Evolutionary conservation across 64 coral and sea anemone genomes (phyloP), one percentile per base, ranked within the genome.

Genomic region (Astreopora myriophthalma): DNA sequence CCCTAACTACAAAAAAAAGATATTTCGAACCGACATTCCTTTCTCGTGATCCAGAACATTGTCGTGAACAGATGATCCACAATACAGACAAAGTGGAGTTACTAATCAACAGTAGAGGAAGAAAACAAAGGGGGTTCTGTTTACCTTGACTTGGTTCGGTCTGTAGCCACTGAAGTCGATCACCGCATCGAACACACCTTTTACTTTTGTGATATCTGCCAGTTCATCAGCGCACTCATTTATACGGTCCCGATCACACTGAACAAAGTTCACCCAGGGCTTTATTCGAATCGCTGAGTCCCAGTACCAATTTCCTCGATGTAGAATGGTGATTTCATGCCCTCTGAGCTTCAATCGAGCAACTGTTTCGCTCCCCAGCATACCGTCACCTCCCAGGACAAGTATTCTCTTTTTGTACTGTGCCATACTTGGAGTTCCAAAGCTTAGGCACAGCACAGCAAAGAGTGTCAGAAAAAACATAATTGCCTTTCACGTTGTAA

Each of bases 321-420:
- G 85, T 12, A 91, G 27, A 76, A 86, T 58, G 6, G 93, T 91
- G 34, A 95, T 74, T 13, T 95, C 73, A 11, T 70, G 64, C 49
- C 88, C 91, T 22, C 86, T 79, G 12, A 94, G 76, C 71, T 96
- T 79, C 65, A 99, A 74, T 1, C 58, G 57, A 8, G 49, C 57
- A 22, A 95, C 94, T 32, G 93, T 85, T 64, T 93, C 97, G 6
- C 97, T 94, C 25, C 97, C 97, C 1, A 99, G 80, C 76, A 99
- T 96, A 0, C 97, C 97, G 46, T 99, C 95, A 32, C 97, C 97
- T 69, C 97, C 97, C 63, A 99, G 86, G 11, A 99, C 94, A 32
- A 99, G 87, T 34, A 96, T 38, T 65, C 20, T 62, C 79, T 83
- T 33, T 35, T 34, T 19, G 25, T 58, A 24, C 37, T 27, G 55